phyloP scores from a whole-genome alignment of 2,797 vertebrate genomes.

The Cephalopachus bancanus region DNA sequence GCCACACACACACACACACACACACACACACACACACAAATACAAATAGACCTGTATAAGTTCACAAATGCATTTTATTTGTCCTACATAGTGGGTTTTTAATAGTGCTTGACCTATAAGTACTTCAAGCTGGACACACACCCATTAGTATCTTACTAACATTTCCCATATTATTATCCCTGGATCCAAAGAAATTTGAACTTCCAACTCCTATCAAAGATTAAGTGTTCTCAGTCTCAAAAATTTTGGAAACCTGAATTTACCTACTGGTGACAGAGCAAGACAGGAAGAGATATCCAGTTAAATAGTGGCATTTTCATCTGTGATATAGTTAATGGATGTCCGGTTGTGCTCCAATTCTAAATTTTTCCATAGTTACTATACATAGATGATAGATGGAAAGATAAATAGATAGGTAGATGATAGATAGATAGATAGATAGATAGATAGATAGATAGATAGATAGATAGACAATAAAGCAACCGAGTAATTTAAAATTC shows the following conservation, averaged over 20 bases:
- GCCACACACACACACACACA: too few species aligned
- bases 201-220: neutral
- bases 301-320: neutral
- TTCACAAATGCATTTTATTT: neutral
- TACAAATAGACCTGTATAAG: fast-evolving
- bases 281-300: too few species aligned
- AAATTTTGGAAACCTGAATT: neutral
- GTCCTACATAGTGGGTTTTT: neutral
- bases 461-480: neutral
- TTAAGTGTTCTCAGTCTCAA: fast-evolving
- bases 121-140: neutral
- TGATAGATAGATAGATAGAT: too few species aligned
- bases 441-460: too few species aligned
- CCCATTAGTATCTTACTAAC: neutral
- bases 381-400: neutral
- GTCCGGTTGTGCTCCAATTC: neutral
- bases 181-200: neutral
- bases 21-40: too few species aligned
- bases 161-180: neutral
- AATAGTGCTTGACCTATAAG: fast-evolving
- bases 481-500: neutral
- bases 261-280: too few species aligned
- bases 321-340: fast-evolving
- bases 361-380: neutral
- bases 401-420: too few species aligned